A percentile compares a stretch with the other conserved stretches of the same genome.
phyloP scores from a whole-genome alignment of 2,113 vertebrate species.

The Vombatus ursinus region DNA sequence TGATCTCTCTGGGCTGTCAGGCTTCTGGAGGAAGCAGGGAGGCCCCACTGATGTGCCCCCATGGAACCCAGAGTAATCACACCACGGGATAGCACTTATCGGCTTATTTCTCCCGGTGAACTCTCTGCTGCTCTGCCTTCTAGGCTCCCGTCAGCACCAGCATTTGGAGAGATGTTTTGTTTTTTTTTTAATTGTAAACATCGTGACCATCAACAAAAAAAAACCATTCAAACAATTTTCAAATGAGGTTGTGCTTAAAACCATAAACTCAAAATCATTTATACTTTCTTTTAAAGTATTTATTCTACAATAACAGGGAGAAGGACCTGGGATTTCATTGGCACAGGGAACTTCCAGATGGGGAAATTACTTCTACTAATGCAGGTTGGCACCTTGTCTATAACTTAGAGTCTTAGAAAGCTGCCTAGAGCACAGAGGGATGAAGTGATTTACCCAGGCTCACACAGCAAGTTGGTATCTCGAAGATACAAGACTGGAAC shows the following conservation, averaged over 20 bases:
- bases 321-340: neutral
- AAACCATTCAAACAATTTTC: neutral
- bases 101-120: conserved; percentile 46
- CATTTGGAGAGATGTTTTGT: neutral
- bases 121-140: conserved; percentile 42
- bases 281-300: neutral
- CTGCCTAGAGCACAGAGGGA: neutral
- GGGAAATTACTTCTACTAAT: neutral
- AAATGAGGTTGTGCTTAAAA: neutral
- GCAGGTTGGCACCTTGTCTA: neutral
- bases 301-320: neutral
- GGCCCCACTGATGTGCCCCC: neutral
- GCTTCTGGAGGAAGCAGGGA: neutral
- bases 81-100: conserved; percentile 34
- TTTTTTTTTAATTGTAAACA: neutral
- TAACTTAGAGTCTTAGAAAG: neutral
- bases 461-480: neutral
- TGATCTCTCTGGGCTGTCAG: neutral
- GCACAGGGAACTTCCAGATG: neutral
- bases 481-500: neutral
- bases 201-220: neutral
- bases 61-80: neutral
- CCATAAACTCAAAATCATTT: neutral
- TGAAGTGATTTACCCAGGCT: neutral
- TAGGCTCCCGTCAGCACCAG: neutral